A percentile compares a stretch with the other conserved stretches of the same genome.
Conservation (phyloP, 2,888 invertebrate species). For the Malachius bipustulatus region DNA sequence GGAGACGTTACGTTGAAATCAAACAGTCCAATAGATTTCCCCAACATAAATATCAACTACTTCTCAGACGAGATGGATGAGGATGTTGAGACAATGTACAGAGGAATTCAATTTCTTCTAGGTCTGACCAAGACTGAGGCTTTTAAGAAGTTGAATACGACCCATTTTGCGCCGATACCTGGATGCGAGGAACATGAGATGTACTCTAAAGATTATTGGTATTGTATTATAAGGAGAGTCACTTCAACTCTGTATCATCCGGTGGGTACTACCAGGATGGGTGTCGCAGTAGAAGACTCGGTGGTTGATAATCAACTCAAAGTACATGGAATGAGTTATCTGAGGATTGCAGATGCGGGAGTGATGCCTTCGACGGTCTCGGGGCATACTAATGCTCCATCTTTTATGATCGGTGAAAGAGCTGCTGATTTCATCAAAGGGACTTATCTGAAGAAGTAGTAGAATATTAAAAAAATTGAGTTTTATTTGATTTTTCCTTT, state of each 20-base stretch:
- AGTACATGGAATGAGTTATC: slow-evolving; percentile 43
- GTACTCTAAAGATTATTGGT: slow-evolving; percentile 37
- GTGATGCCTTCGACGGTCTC: slow-evolving; percentile 48
- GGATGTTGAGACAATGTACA: slow-evolving; percentile 47
- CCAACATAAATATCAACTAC: slow-evolving; percentile 24
- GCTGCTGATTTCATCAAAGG: slow-evolving; percentile 13
- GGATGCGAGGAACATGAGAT: slow-evolving; percentile 35
- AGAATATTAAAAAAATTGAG: no score
- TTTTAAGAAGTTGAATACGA: slow-evolving; percentile 46
- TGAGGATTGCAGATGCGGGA: slow-evolving; percentile 53
- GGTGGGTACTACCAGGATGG: slow-evolving; percentile 44
- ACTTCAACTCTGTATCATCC: slow-evolving; percentile 39
- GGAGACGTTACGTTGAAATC: slow-evolving; percentile 25
- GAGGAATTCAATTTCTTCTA: slow-evolving; percentile 39
- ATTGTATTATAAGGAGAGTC: slow-evolving; percentile 37
- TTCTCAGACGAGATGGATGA: slow-evolving; percentile 36
- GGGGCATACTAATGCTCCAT: slow-evolving; percentile 13
- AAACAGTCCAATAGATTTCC: slow-evolving; percentile 24
- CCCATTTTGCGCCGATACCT: slow-evolving; percentile 39
- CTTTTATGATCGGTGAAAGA: slow-evolving; percentile 13
- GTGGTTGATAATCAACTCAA: slow-evolving; percentile 48
- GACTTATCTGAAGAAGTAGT: not conserved
- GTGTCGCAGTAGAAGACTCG: slow-evolving; percentile 32
- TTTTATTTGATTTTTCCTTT: no score
- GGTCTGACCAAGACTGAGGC: slow-evolving; percentile 38